These are phyloP conservation scores for Morpho achilles DNA, from an alignment of 2,888 invertebrate species.

Conservation along the genomic window DNA sequence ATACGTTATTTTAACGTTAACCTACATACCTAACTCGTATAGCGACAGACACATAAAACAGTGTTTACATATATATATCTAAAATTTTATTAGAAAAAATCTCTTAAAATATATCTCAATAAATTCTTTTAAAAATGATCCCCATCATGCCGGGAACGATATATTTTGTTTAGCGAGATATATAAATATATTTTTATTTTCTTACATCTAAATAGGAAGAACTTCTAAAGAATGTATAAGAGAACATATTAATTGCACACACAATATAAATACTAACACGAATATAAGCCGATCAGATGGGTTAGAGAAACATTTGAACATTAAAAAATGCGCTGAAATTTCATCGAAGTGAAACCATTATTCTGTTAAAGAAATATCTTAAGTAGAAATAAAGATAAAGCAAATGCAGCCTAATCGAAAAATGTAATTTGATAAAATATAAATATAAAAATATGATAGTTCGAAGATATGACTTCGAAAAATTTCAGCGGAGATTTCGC, in stretches of 20 bases:
- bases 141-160: slow-evolving; percentile 48
- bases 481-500: slow-evolving; percentile 6
- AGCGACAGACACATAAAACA: slow-evolving; percentile 70
- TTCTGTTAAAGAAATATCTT: not conserved
- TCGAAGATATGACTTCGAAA: not conserved
- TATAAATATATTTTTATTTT: slow-evolving; percentile 61
- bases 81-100: slow-evolving; percentile 71
- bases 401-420: too few species aligned
- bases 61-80: slow-evolving; percentile 56
- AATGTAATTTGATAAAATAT: not conserved
- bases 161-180: slow-evolving; percentile 57
- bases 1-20: slow-evolving; percentile 40
- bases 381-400: not conserved
- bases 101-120: slow-evolving; percentile 76
- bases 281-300: slow-evolving; percentile 38
- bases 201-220: slow-evolving; percentile 72
- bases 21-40: slow-evolving; percentile 58
- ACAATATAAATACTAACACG: slow-evolving; percentile 50
- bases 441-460: not conserved
- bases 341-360: not conserved
- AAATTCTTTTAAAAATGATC: slow-evolving; percentile 54
- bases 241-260: slow-evolving; percentile 72
- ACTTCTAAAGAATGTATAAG: slow-evolving; percentile 60
- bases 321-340: slow-evolving; percentile 11
- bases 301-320: slow-evolving; percentile 21